Percentiles rank a stretch among this genome's conserved stretches.
phyloP scores from a whole-genome alignment of 2,888 invertebrate genomes.

The Orthosia incerta region DNA sequence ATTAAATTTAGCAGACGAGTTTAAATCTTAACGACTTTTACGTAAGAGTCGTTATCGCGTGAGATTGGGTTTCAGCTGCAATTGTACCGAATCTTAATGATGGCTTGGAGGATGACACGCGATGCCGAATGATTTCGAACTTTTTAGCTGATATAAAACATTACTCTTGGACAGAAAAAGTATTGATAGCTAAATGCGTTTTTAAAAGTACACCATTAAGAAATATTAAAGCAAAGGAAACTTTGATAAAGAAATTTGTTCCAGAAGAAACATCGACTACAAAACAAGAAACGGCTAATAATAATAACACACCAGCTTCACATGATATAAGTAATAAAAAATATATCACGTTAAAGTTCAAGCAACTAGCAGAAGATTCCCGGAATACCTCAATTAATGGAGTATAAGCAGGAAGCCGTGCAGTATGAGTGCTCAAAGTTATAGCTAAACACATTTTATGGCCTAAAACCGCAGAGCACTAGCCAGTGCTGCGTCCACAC shows the following conservation, averaged over 20 bases:
- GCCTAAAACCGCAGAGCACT: constrained; percentile 44
- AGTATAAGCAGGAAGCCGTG: constrained; percentile 56
- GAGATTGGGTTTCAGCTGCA: constrained; percentile 43
- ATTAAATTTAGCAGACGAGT: constrained; percentile 67
- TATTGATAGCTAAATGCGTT: constrained; percentile 12
- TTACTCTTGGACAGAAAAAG: constrained; percentile 38
- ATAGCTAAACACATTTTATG: constrained; percentile 61
- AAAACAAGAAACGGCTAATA: not conserved
- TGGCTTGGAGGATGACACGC: constrained; percentile 59
- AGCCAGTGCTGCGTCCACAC: constrained; percentile 19
- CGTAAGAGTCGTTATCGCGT: constrained; percentile 50
- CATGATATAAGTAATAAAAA: not conserved
- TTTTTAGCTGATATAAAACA: constrained; percentile 50
- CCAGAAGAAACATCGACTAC: not conserved
- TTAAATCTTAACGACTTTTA: constrained; percentile 58
- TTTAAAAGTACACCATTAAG: not conserved
- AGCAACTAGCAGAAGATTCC: constrained; percentile 34
- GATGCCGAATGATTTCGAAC: constrained; percentile 49
- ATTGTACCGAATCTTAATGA: constrained; percentile 65
- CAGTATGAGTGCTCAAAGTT: constrained; percentile 35
- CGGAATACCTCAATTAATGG: constrained; percentile 52
- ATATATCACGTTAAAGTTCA: constrained; percentile 2
- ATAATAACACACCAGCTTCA: not conserved
- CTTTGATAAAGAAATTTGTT: not conserved
- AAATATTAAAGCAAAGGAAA: not conserved